phyloP scores from a whole-genome alignment of 2,797 vertebrate genomes.

The Parauchenoglanis ngamensis region DNA sequence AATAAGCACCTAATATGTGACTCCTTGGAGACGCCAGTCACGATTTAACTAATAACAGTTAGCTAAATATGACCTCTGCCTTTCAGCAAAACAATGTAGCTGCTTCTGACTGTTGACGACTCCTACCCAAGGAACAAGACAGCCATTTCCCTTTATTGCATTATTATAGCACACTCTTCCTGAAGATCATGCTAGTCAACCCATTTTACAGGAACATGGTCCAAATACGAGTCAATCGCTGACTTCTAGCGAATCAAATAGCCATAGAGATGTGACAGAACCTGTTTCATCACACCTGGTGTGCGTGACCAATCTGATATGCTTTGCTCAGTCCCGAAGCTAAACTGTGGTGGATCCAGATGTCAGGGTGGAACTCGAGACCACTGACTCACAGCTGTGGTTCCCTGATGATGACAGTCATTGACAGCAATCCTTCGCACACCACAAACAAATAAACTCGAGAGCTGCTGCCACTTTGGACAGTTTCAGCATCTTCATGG shows the following conservation, averaged over 20 bases:
- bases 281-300: conserved; percentile 15
- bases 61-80: background rate
- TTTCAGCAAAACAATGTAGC: background rate
- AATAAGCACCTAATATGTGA: background rate
- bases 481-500: background rate
- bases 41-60: background rate
- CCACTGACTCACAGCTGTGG: conserved; percentile 16
- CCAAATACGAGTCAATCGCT: background rate
- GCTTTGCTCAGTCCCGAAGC: background rate
- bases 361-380: conserved; percentile 3
- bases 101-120: background rate
- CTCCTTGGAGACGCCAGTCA: background rate
- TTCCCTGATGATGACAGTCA: background rate
- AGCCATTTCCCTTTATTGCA: background rate
- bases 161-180: background rate
- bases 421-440: background rate
- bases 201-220: background rate
- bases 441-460: background rate
- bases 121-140: background rate
- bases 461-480: background rate
- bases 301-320: conserved; percentile 13
- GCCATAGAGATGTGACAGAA: conserved; percentile 1
- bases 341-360: conserved; percentile 8
- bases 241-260: background rate
- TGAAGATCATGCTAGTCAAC: background rate